phyloP scores from a whole-genome alignment of 2,113 vertebrate species.

The Pseudorhombus dupliciocellatus region DNA sequence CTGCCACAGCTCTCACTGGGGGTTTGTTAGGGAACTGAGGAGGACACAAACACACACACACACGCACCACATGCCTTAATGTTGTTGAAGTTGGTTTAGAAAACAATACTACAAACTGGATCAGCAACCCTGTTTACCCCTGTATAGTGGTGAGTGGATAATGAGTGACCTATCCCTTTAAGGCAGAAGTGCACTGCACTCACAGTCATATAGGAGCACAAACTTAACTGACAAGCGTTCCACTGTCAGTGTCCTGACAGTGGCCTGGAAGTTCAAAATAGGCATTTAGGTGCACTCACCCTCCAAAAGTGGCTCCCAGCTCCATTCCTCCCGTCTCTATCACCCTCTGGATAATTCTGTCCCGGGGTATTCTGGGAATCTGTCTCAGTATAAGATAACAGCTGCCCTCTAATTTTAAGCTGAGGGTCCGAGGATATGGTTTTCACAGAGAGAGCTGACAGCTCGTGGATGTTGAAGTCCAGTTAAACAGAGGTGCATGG shows the following conservation, averaged over 20 bases:
- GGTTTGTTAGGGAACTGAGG: conserved; percentile 33
- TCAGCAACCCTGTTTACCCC: too few relatives aligned
- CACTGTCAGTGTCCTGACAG: conserved; percentile 17
- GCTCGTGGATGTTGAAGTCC: conserved; percentile 7
- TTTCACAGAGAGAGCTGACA: conserved; percentile 29
- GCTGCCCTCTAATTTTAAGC: conserved; percentile 83
- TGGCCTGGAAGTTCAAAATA: conserved; percentile 63
- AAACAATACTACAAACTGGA: not conserved
- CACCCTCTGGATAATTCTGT: conserved; percentile 71
- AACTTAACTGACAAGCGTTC: not conserved
- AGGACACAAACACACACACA: conserved; percentile 18
- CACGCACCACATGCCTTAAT: not conserved
- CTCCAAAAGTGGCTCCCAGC: conserved; percentile 54
- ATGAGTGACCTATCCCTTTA: too few relatives aligned
- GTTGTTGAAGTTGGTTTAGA: conserved; percentile 3
- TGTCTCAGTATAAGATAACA: conserved; percentile 79
- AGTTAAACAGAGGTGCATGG: not conserved
- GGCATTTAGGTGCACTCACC: conserved; percentile 42
- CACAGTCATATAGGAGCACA: conserved; percentile 9
- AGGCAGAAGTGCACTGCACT: not conserved
- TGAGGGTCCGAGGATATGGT: conserved; percentile 59
- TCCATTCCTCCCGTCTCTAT: conserved; percentile 55
- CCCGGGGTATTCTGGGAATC: conserved; percentile 77
- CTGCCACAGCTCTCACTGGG: conserved; percentile 52
- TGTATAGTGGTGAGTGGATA: too few relatives aligned